Evolutionary conservation across 2,797 vertebrate genomes (phyloP).

Genomic region (Percopsis omiscomaycus): DNA sequence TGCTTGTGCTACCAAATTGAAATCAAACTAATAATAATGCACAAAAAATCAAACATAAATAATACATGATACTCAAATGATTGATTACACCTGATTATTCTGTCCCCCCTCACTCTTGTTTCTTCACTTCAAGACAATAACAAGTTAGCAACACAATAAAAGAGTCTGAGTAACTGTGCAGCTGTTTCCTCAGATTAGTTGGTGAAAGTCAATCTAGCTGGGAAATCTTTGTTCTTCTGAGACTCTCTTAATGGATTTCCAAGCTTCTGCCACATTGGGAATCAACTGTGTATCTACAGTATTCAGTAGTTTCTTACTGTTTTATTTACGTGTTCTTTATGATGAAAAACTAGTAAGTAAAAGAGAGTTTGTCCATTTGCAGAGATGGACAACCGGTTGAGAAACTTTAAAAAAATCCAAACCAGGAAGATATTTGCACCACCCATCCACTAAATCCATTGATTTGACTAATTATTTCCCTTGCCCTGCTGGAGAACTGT

Average conservation of each 20-base stretch:
- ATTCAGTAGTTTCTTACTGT: background rate
- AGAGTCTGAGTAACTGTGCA: constrained; percentile 41
- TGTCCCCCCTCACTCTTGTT: background rate
- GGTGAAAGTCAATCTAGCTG: constrained; percentile 71
- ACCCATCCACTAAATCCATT: no score
- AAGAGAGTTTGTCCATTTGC: no score
- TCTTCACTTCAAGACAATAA: constrained; percentile 13
- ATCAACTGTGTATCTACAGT: background rate
- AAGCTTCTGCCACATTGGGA: constrained; percentile 46
- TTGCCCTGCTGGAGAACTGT: no score
- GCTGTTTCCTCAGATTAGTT: constrained; percentile 70
- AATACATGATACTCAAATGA: no score
- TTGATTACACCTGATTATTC: background rate
- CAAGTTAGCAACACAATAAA: constrained; percentile 3
- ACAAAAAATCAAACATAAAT: no score
- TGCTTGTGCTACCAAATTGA: no score
- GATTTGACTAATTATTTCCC: no score
- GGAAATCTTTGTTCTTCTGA: constrained; percentile 68
- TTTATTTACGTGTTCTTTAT: background rate
- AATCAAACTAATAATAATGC: no score
- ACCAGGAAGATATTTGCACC: no score
- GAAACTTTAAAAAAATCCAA: no score
- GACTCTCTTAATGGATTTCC: constrained; percentile 56
- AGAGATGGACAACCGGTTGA: no score
- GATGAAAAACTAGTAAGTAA: background rate